phyloP scores from a whole-genome alignment of 2,888 invertebrate species.

The Cinara cedri region DNA sequence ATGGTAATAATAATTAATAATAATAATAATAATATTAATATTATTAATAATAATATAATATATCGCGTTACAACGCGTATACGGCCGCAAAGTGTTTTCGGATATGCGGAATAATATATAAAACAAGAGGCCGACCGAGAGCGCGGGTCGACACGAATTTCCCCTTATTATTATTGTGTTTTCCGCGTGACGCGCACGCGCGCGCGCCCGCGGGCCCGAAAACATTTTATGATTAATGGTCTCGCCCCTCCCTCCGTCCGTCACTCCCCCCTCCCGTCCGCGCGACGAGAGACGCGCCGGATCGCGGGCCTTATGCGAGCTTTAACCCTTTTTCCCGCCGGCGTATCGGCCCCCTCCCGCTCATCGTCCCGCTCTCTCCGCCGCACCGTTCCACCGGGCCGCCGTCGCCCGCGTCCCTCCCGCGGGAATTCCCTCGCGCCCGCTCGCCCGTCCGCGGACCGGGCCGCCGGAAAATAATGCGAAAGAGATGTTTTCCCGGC shows the following conservation, averaged over 20 bases:
- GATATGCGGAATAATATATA: not conserved
- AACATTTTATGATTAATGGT: slow-evolving; percentile 44
- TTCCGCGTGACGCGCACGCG: slow-evolving; percentile 27
- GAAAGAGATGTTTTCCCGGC: slow-evolving; percentile 30
- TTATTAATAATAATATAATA: slow-evolving; percentile 10
- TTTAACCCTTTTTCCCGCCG: slow-evolving; percentile 31
- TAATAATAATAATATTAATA: not conserved
- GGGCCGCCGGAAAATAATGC: slow-evolving; percentile 35
- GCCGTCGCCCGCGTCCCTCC: no score
- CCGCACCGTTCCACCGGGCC: no score
- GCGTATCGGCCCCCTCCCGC: no score
- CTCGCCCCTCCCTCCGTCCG: not conserved
- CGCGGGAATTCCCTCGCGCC: not conserved
- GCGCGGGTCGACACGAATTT: slow-evolving; percentile 24
- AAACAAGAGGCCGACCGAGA: slow-evolving; percentile 11
- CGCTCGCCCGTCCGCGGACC: no score
- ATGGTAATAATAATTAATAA: not conserved
- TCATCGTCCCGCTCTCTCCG: no score
- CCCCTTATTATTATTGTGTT: slow-evolving; percentile 33
- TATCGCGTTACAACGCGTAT: not conserved
- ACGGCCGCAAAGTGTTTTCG: slow-evolving; percentile 7
- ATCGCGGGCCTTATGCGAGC: slow-evolving; percentile 4
- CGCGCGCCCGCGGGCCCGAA: slow-evolving; percentile 16
- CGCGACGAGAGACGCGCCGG: no score
- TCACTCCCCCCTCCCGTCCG: not conserved